Conservation (phyloP, 2,113 vertebrate species). For the Grammomys dolichurus region DNA sequence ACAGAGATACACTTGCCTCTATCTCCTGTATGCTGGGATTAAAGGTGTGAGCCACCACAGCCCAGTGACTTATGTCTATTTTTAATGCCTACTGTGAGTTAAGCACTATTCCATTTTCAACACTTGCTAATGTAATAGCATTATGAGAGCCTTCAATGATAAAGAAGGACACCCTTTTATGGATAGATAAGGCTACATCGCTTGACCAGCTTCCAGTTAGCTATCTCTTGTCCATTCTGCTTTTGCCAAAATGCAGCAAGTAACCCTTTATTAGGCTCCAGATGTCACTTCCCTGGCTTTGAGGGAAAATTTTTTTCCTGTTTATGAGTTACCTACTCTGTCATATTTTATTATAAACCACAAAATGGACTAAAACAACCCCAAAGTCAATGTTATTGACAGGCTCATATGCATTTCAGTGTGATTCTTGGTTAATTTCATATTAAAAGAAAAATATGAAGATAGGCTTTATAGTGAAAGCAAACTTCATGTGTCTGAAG, state of each 20-base stretch:
- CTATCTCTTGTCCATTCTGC: background rate
- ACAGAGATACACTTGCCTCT: no score
- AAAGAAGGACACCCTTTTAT: no score
- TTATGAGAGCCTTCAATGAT: no score
- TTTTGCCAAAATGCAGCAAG: background rate
- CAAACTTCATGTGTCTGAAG: background rate
- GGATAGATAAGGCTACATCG: no score
- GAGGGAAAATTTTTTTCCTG: background rate
- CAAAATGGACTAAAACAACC: background rate
- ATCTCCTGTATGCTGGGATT: no score
- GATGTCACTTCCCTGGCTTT: background rate
- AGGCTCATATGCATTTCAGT: background rate
- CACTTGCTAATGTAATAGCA: background rate
- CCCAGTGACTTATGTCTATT: background rate
- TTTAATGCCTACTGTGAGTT: background rate
- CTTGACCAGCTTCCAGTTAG: no score
- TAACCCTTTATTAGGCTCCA: background rate
- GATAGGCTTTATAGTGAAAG: background rate
- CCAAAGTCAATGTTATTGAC: background rate
- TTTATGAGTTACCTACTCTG: background rate
- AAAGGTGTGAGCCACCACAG: no score
- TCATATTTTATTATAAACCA: background rate
- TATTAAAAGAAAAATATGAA: background rate
- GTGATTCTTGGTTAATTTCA: background rate
- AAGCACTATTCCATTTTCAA: background rate